phyloP scores from a whole-genome alignment of 2,888 invertebrate genomes.

The Oscheius onirici region DNA sequence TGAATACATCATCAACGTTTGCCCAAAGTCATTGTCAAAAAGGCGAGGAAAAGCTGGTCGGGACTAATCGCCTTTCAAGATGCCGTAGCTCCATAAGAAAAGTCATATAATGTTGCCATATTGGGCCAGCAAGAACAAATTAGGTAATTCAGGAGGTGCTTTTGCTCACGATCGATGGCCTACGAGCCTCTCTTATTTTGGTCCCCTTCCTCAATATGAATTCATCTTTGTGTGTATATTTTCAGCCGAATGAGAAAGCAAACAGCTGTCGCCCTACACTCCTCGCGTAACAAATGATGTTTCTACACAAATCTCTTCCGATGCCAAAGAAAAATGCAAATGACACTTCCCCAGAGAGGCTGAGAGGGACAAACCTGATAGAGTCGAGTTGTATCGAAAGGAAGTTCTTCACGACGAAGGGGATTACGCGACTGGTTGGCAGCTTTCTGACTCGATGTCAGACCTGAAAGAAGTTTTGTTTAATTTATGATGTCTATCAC shows the following conservation, averaged over 20 bases:
- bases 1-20: too few species aligned
- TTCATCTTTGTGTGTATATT: constrained; percentile 19
- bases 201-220: constrained; percentile 4
- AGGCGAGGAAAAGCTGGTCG: neutral
- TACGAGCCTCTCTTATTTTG: neutral
- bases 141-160: constrained; percentile 22
- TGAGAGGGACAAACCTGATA: constrained; percentile 22
- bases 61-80: constrained; percentile 11
- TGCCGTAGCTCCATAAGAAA: neutral
- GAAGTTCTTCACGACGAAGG: constrained; percentile 34
- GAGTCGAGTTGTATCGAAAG: constrained; percentile 39
- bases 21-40: neutral
- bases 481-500: constrained; percentile 1
- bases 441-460: constrained; percentile 61
- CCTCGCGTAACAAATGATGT: neutral
- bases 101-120: neutral
- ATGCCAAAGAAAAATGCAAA: neutral
- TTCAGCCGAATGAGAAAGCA: neutral
- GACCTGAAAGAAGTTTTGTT: constrained; percentile 38
- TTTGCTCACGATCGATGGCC: constrained; percentile 12
- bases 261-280: constrained; percentile 12
- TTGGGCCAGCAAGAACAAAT: constrained; percentile 5
- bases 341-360: neutral
- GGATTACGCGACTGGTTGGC: constrained; percentile 60
- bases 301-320: neutral